A percentile compares a stretch with the other conserved stretches of the same genome.
Conservation (phyloP, 2,113 vertebrate genomes). For the Prunella himalayana region DNA sequence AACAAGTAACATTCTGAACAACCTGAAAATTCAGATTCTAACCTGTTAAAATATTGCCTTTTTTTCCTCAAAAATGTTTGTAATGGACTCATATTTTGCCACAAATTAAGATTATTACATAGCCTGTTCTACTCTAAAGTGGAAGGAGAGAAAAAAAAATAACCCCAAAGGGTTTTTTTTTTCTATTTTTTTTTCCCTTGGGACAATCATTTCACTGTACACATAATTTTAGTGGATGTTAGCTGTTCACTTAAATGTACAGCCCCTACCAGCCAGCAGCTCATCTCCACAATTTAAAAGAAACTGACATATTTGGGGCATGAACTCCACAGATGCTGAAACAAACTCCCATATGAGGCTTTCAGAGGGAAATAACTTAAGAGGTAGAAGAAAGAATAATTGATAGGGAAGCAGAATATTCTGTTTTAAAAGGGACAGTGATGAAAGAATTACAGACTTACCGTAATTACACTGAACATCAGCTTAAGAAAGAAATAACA, state of each 20-base stretch:
- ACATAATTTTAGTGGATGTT: neutral
- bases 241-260: neutral
- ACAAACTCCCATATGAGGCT: neutral
- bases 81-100: neutral
- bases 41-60: neutral
- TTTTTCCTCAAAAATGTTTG: neutral
- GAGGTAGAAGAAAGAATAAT: neutral
- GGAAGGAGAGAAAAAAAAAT: neutral
- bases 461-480: neutral
- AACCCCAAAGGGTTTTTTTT: neutral
- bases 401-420: neutral
- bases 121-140: neutral
- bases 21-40: neutral
- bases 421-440: neutral
- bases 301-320: conserved; percentile 20
- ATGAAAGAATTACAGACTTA: neutral
- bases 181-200: neutral
- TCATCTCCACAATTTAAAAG: neutral
- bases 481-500: neutral
- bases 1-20: neutral
- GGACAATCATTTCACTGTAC: neutral
- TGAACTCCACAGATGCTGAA: neutral
- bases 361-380: neutral
- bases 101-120: neutral
- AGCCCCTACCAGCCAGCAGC: neutral